Evolutionary conservation across 2,888 invertebrate species (phyloP).

Genomic region (Mallateleia sp.): DNA sequence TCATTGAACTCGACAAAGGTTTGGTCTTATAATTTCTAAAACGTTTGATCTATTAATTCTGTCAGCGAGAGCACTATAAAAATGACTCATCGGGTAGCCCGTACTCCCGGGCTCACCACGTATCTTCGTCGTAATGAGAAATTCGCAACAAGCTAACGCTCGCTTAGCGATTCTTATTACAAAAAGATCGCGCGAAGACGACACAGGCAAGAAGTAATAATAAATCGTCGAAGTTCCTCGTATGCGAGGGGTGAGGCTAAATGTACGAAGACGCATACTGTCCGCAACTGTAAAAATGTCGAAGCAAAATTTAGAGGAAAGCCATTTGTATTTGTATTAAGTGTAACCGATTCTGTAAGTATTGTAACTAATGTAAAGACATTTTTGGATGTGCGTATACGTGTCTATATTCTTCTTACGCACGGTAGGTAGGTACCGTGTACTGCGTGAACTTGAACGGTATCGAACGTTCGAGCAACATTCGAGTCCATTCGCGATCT

Average conservation of each 20-base stretch:
- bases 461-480: constrained; percentile 50
- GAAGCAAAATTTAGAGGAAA: constrained; percentile 28
- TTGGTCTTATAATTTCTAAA: constrained; percentile 53
- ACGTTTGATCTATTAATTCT: constrained; percentile 20
- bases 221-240: constrained; percentile 63
- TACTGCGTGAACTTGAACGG: constrained; percentile 57
- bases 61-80: constrained; percentile 31
- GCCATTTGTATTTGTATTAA: constrained; percentile 80
- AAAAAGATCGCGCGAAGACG: constrained; percentile 50
- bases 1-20: constrained; percentile 52
- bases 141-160: constrained; percentile 49
- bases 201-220: constrained; percentile 46
- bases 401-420: constrained; percentile 86
- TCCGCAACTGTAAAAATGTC: constrained; percentile 51
- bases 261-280: constrained; percentile 40
- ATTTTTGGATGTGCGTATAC: constrained; percentile 86
- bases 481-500: constrained; percentile 53
- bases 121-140: constrained; percentile 52
- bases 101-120: constrained; percentile 48
- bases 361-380: constrained; percentile 79
- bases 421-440: constrained; percentile 76
- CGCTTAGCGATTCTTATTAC: constrained; percentile 54
- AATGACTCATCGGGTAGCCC: constrained; percentile 56
- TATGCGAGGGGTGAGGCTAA: constrained; percentile 28
- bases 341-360: constrained; percentile 81